phyloP scores from a whole-genome alignment of 2,888 invertebrate genomes.

The Habroteleia sp. region DNA sequence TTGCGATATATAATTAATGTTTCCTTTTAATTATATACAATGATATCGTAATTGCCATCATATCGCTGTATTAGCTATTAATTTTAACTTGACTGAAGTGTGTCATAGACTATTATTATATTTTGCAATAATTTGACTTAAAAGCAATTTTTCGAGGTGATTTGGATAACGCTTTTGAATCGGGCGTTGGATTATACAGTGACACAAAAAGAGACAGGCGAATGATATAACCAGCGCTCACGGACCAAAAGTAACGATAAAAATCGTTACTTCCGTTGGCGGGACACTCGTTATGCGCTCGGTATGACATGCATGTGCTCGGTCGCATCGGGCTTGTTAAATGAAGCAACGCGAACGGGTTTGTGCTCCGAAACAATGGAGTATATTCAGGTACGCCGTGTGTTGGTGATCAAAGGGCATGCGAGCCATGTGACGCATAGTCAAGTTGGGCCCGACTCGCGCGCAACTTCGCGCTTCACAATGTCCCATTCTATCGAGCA shows the following conservation, averaged over 20 bases:
- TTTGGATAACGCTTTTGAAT: no score
- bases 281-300: conserved; percentile 68
- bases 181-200: no score
- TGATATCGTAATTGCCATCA: no score
- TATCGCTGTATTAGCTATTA: no score
- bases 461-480: conserved; percentile 39
- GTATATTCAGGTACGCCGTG: conserved; percentile 66
- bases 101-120: no score
- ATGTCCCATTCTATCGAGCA: conserved; percentile 64
- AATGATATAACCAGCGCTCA: conserved; percentile 19
- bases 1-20: no score
- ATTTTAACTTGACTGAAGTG: no score
- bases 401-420: conserved; percentile 68
- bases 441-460: conserved; percentile 54
- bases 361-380: conserved; percentile 72
- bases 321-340: conserved; percentile 68
- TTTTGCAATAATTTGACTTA: no score
- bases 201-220: not conserved
- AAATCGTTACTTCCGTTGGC: conserved; percentile 68
- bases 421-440: conserved; percentile 64
- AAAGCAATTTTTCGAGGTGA: no score
- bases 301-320: conserved; percentile 64
- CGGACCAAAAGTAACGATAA: conserved; percentile 42
- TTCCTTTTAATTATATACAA: no score
- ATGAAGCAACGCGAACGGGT: conserved; percentile 66